A percentile compares a stretch with the other conserved stretches of the same genome.
Conservation (phyloP, 2,797 vertebrate species). For the Varecia variegata region DNA sequence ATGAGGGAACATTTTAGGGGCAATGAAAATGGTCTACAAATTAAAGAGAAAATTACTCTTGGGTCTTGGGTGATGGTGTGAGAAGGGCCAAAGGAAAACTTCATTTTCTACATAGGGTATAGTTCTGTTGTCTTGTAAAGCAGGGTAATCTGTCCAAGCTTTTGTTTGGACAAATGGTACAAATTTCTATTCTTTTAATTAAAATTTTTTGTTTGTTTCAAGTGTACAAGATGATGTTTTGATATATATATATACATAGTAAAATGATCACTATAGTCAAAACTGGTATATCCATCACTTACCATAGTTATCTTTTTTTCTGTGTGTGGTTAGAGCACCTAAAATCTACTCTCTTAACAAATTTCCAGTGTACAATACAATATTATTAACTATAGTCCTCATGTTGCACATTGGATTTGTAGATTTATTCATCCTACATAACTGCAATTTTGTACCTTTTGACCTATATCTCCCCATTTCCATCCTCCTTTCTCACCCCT, state of each 20-base stretch:
- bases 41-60: neutral
- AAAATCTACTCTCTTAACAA: neutral
- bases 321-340: neutral
- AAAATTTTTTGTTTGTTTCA: neutral
- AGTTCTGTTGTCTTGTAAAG: too few relatives aligned
- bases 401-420: neutral
- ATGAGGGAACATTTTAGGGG: neutral
- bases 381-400: neutral
- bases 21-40: neutral
- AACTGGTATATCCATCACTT: neutral
- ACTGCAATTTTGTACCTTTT: neutral
- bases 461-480: neutral
- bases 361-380: neutral
- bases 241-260: neutral
- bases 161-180: too few relatives aligned
- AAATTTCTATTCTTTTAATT: too few relatives aligned
- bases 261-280: neutral
- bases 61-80: neutral
- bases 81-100: neutral
- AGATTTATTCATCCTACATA: neutral
- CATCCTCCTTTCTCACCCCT: too few relatives aligned
- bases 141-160: too few relatives aligned
- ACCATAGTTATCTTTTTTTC: neutral
- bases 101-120: too few relatives aligned
- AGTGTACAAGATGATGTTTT: neutral